Evolutionary conservation across 2,888 invertebrate genomes (phyloP).

Genomic region (Teinopalpus imperialis): DNA sequence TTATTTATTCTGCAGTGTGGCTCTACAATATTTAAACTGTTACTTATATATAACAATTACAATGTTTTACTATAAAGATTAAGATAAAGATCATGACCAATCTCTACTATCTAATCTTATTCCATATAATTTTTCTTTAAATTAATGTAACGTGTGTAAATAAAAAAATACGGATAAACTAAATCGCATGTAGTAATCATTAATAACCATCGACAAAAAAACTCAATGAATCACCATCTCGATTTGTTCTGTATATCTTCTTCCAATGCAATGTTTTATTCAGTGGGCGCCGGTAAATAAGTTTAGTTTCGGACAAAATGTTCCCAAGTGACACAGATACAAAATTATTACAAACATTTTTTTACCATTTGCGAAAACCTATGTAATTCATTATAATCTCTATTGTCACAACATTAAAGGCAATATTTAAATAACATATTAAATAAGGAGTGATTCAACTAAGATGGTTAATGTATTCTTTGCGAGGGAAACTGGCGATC

Average conservation of each 20-base stretch:
- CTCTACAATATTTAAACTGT: too few species aligned
- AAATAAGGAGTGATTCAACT: conserved; percentile 29
- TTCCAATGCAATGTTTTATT: conserved; percentile 58
- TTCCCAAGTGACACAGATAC: conserved; percentile 73
- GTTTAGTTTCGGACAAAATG: conserved; percentile 77
- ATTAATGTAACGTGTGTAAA: too few species aligned
- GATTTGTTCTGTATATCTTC: conserved; percentile 36
- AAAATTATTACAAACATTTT: conserved; percentile 49
- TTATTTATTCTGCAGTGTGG: too few species aligned
- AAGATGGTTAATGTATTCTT: conserved; percentile 55
- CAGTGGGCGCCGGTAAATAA: conserved; percentile 64
- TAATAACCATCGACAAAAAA: conserved; percentile 41
- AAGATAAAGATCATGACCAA: too few species aligned
- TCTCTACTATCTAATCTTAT: too few species aligned
- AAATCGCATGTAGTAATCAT: conserved; percentile 35
- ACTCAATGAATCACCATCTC: conserved; percentile 52
- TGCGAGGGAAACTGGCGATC: conserved; percentile 73
- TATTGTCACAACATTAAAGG: conserved; percentile 17
- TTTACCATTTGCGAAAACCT: neutral
- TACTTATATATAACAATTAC: too few species aligned
- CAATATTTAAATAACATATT: neutral
- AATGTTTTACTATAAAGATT: too few species aligned
- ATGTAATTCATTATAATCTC: conserved; percentile 11
- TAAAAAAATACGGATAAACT: conserved; percentile 28
- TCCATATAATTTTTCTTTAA: too few species aligned